Conservation (phyloP, 2,888 invertebrate genomes). For the Spialia ferax region DNA sequence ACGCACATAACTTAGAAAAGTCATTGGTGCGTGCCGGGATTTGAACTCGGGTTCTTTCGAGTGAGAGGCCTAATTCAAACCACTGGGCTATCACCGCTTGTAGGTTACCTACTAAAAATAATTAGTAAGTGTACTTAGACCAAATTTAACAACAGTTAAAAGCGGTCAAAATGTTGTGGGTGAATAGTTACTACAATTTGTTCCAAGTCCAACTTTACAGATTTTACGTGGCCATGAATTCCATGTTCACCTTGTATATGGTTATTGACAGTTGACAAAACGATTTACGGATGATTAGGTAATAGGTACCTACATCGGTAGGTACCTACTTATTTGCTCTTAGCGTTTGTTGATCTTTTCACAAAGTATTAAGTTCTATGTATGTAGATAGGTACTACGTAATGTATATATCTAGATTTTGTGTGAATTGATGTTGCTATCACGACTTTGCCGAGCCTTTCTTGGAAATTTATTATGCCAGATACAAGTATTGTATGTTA, state of each 20-base stretch:
- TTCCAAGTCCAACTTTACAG: neutral
- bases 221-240: constrained; percentile 25
- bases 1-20: too few relatives aligned
- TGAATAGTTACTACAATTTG: constrained; percentile 24
- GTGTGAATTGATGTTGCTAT: constrained; percentile 46
- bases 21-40: too few relatives aligned
- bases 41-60: too few relatives aligned
- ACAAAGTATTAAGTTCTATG: constrained; percentile 1
- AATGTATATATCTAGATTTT: constrained; percentile 40
- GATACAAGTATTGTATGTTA: constrained; percentile 55
- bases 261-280: constrained; percentile 2
- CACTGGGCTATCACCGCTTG: too few relatives aligned
- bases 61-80: too few relatives aligned
- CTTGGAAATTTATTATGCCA: constrained; percentile 51
- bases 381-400: too few relatives aligned
- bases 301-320: neutral
- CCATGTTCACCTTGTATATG: constrained; percentile 21
- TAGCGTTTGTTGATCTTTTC: constrained; percentile 35
- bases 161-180: too few relatives aligned
- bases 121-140: too few relatives aligned
- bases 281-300: too few relatives aligned
- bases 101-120: too few relatives aligned
- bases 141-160: too few relatives aligned
- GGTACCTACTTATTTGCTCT: constrained; percentile 24
- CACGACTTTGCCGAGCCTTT: constrained; percentile 46